A percentile compares a stretch with the other conserved stretches of the same genome.
phyloP scores from a whole-genome alignment of 2,888 invertebrate genomes.

The Arenicola marina region DNA sequence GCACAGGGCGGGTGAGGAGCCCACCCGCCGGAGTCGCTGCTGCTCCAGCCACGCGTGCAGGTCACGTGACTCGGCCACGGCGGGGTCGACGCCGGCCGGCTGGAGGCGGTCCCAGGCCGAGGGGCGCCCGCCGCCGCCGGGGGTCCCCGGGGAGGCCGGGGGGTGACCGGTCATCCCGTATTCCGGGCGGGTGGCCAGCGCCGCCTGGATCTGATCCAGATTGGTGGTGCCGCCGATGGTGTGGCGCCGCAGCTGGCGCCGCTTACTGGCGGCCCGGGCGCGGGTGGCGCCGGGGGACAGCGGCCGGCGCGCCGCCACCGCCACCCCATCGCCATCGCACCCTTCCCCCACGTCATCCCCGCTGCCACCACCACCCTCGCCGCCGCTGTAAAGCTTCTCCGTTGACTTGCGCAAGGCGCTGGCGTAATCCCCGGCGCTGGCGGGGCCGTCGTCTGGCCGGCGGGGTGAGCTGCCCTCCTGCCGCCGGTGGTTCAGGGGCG shows the following conservation, averaged over 20 bases:
- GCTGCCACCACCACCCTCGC: constrained; percentile 6
- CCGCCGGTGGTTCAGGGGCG: too few species aligned
- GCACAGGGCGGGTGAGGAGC: constrained; percentile 26
- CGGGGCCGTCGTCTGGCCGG: too few species aligned
- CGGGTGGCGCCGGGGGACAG: background rate
- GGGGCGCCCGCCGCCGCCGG: too few species aligned
- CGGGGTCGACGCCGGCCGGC: constrained; percentile 35
- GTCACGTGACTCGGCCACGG: constrained; percentile 35
- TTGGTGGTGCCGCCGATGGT: constrained; percentile 94
- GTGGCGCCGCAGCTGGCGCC: constrained; percentile 72
- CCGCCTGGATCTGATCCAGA: constrained; percentile 69
- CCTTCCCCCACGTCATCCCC: background rate
- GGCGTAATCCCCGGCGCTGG: constrained; percentile 28
- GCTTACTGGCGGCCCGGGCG: constrained; percentile 22
- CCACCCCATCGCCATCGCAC: background rate
- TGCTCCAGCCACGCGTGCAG: constrained; percentile 62
- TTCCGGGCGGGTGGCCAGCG: constrained; percentile 35
- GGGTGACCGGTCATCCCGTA: background rate
- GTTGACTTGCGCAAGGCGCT: constrained; percentile 17
- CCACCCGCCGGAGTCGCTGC: constrained; percentile 63
- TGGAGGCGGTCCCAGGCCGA: constrained; percentile 60
- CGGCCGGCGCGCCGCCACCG: background rate
- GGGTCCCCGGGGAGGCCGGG: constrained; percentile 14
- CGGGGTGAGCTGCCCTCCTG: too few species aligned
- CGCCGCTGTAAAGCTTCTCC: constrained; percentile 13